Evolutionary conservation across 2,888 invertebrate species (phyloP).

Genomic region (Blera fallax): DNA sequence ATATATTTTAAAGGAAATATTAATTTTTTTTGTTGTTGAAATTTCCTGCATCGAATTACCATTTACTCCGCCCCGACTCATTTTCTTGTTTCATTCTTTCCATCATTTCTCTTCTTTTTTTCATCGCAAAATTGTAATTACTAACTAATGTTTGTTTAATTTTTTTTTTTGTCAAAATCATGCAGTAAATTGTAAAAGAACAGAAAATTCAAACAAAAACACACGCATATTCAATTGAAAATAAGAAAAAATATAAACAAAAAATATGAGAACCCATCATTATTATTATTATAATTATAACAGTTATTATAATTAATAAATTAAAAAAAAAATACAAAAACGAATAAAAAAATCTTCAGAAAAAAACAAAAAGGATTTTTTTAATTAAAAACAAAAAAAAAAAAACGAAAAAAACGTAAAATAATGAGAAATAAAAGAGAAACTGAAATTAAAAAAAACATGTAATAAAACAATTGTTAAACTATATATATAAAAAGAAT

Average conservation of each 20-base stretch:
- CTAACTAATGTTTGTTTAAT: slow-evolving; percentile 27
- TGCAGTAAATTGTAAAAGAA: slow-evolving; percentile 24
- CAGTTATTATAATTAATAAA: slow-evolving; percentile 70
- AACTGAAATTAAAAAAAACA: slow-evolving; percentile 36
- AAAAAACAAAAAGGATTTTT: slow-evolving; percentile 47
- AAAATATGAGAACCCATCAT: slow-evolving; percentile 65
- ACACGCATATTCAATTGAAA: slow-evolving; percentile 69
- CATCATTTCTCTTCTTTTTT: slow-evolving; percentile 30
- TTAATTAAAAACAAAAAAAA: slow-evolving; percentile 16
- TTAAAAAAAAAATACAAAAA: slow-evolving; percentile 43
- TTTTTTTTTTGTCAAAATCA: slow-evolving; percentile 1
- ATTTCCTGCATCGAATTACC: slow-evolving; percentile 10
- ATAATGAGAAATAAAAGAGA: slow-evolving; percentile 2
- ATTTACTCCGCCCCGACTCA: background rate
- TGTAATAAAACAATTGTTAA: slow-evolving; percentile 71
- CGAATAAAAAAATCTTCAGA: slow-evolving; percentile 56
- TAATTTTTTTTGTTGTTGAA: background rate
- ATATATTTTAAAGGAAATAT: background rate
- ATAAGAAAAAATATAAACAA: slow-evolving; percentile 55
- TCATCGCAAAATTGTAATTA: slow-evolving; percentile 50
- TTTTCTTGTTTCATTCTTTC: background rate
- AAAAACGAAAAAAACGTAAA: slow-evolving; percentile 3
- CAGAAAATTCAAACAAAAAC: slow-evolving; percentile 40
- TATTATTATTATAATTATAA: slow-evolving; percentile 70
- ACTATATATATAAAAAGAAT: slow-evolving; percentile 66